These are phyloP conservation scores for Aporrectodea caliginosa DNA, from an alignment of 1,140 invertebrate genomes.

Conservation along the genomic window DNA sequence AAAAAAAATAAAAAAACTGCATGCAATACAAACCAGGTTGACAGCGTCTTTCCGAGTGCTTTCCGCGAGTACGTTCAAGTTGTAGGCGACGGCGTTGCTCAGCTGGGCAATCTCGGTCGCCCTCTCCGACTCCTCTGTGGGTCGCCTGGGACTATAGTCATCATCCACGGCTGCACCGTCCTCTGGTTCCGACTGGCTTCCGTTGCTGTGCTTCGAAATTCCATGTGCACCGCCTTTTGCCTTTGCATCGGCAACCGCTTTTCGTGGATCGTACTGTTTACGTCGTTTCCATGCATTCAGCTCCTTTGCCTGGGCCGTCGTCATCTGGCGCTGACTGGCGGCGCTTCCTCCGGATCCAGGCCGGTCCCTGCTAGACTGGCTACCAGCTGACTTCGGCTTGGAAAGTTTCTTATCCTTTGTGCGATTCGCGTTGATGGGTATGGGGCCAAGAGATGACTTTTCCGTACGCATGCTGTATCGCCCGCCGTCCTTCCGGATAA, in stretches of 20 bases:
- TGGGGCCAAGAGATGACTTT: not conserved
- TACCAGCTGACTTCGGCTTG: not conserved
- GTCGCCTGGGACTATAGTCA: not conserved
- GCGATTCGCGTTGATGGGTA: not conserved
- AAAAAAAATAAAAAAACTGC: too few species aligned
- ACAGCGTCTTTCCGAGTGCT: conserved; percentile 6
- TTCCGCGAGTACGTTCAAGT: conserved; percentile 12
- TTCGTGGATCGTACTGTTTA: conserved; percentile 16
- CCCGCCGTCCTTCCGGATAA: conserved; percentile 16
- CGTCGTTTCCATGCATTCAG: conserved; percentile 12
- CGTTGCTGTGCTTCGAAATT: not conserved
- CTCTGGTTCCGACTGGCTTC: not conserved
- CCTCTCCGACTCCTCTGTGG: not conserved
- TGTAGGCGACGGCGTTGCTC: conserved; percentile 20
- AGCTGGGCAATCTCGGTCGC: conserved; percentile 19
- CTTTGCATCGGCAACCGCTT: not conserved
- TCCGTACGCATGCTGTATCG: conserved; percentile 19
- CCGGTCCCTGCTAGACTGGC: not conserved
- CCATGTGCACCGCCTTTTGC: not conserved
- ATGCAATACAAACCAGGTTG: conserved; percentile 9
- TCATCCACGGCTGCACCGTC: not conserved
- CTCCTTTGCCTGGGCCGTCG: not conserved
- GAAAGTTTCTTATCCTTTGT: not conserved
- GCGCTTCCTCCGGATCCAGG: not conserved
- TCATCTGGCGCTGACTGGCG: not conserved